Evolutionary conservation across 2,888 invertebrate species (phyloP).

Genomic region (Strigamia transsilvanica): DNA sequence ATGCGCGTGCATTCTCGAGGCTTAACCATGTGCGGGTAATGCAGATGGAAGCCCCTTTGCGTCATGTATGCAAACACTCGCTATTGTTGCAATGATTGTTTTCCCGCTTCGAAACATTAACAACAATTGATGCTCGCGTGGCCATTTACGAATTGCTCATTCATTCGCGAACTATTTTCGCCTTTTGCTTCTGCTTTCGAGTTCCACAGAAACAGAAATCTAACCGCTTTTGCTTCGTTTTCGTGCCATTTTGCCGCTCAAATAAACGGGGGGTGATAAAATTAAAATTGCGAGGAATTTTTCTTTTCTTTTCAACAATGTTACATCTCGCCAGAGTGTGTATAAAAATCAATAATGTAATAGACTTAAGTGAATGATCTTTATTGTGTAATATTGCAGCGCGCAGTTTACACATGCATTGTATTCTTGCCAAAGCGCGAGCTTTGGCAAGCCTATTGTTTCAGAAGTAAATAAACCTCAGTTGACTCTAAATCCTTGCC

Average conservation of each 20-base stretch:
- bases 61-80: constrained; percentile 25
- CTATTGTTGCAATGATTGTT: constrained; percentile 46
- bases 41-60: constrained; percentile 40
- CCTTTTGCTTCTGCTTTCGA: neutral
- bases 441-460: too few species aligned
- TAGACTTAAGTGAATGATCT: too few species aligned
- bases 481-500: too few species aligned
- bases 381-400: too few species aligned
- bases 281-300: neutral
- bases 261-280: neutral
- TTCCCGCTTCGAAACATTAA: constrained; percentile 43
- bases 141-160: constrained; percentile 45
- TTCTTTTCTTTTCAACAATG: neutral
- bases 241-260: neutral
- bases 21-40: constrained; percentile 36
- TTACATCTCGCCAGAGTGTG: too few species aligned
- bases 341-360: too few species aligned
- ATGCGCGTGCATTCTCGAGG: constrained; percentile 4
- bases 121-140: constrained; percentile 41
- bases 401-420: too few species aligned
- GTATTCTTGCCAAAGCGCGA: too few species aligned
- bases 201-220: neutral
- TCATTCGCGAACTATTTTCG: constrained; percentile 48
- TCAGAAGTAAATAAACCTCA: too few species aligned
- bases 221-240: neutral